Percentiles rank a stretch among this genome's conserved stretches.
Evolutionary conservation across 2,888 invertebrate genomes (phyloP).

Genomic region (Troides helena): DNA sequence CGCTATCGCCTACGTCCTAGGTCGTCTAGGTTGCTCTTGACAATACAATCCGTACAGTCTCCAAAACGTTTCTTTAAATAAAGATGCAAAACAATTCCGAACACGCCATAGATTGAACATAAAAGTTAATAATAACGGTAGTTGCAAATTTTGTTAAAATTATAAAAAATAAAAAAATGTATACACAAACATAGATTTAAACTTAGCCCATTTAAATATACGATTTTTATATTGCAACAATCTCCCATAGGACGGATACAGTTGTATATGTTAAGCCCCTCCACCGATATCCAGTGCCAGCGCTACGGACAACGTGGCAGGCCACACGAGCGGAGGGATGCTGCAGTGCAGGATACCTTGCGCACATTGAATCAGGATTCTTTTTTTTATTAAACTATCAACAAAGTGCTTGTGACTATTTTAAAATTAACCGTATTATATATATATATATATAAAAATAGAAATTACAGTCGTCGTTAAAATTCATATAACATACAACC

Average conservation of each 20-base stretch:
- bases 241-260: background rate
- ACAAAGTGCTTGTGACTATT: background rate
- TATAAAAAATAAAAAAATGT: background rate
- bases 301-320: conserved; percentile 21
- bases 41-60: too few relatives aligned
- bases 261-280: conserved; percentile 21
- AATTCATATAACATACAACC: too few relatives aligned
- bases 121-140: background rate
- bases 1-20: background rate
- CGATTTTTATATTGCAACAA: background rate
- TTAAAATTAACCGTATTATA: too few relatives aligned
- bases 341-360: background rate
- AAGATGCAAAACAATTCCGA: background rate
- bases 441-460: too few relatives aligned
- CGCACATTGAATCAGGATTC: background rate
- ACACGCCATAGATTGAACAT: background rate
- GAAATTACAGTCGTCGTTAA: too few relatives aligned
- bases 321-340: conserved; percentile 23
- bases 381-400: background rate
- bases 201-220: background rate
- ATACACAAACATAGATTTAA: background rate
- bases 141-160: background rate
- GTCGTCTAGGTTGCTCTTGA: background rate
- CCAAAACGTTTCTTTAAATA: too few relatives aligned
- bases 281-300: conserved; percentile 25